phyloP scores from a whole-genome alignment of 2,888 invertebrate genomes.

The Neelides folsomi region DNA sequence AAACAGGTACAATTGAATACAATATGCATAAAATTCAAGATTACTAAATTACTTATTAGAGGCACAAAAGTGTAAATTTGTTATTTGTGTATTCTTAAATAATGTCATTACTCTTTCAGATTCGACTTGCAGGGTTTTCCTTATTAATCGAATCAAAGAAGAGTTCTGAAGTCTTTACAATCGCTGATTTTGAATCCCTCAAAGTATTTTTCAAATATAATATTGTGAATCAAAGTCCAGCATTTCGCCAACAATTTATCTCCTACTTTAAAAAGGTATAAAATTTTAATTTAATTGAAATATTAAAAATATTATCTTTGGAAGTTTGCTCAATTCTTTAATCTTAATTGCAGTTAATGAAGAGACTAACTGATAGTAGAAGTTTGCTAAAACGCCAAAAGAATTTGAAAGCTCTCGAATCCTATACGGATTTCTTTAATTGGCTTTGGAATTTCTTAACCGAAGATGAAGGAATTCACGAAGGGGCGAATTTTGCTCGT shows the following conservation, averaged over 20 bases:
- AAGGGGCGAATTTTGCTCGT: slow-evolving; percentile 51
- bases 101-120: slow-evolving; percentile 39
- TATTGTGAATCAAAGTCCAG: slow-evolving; percentile 53
- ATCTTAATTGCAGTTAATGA: slow-evolving; percentile 36
- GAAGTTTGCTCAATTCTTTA: too few species aligned
- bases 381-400: slow-evolving; percentile 14
- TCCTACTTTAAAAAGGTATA: slow-evolving; percentile 57
- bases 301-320: too few species aligned
- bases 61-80: too few species aligned
- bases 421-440: slow-evolving; percentile 42
- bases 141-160: slow-evolving; percentile 59
- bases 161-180: slow-evolving; percentile 51
- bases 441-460: slow-evolving; percentile 44
- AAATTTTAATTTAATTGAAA: too few species aligned
- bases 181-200: slow-evolving; percentile 51
- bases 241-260: slow-evolving; percentile 54
- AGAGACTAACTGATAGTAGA: slow-evolving; percentile 43
- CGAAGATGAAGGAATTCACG: slow-evolving; percentile 42
- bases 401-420: slow-evolving; percentile 19
- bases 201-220: slow-evolving; percentile 53
- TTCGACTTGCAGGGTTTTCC: slow-evolving; percentile 53
- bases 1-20: slow-evolving; percentile 8
- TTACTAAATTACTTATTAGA: too few species aligned
- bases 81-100: too few species aligned
- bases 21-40: too few species aligned